These are phyloP conservation scores for Dipodomys stephensi DNA, from an alignment of 2,113 vertebrate species.

Conservation along the genomic window DNA sequence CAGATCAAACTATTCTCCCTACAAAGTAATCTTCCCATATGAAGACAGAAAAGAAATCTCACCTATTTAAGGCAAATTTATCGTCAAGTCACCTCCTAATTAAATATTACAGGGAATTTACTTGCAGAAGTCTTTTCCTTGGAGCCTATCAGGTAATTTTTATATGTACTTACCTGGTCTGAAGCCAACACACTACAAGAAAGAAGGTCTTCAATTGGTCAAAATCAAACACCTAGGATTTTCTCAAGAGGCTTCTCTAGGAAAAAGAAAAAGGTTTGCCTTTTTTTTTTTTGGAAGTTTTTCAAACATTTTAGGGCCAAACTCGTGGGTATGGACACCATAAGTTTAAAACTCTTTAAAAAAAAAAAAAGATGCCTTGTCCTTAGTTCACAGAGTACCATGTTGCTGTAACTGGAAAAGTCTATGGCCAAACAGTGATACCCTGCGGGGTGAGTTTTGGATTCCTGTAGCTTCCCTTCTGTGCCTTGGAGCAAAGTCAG, in stretches of 20 bases:
- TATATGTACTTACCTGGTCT: background rate
- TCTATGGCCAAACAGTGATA: background rate
- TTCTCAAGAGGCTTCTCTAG: background rate
- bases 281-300: background rate
- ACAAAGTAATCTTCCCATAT: conserved; percentile 22
- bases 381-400: background rate
- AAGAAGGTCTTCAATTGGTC: conserved; percentile 13
- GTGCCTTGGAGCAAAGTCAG: background rate
- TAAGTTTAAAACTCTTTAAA: too few relatives aligned
- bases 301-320: background rate
- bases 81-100: conserved; percentile 9
- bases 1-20: too few relatives aligned
- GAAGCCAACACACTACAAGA: background rate
- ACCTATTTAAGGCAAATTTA: background rate
- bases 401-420: conserved; percentile 2
- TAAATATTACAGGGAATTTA: background rate
- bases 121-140: conserved; percentile 1
- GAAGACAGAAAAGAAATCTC: background rate
- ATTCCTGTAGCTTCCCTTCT: background rate
- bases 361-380: background rate
- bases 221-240: conserved; percentile 2
- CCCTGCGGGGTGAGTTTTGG: conserved; percentile 11
- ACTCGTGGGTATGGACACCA: background rate
- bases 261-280: conserved; percentile 4
- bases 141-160: background rate